Conservation (phyloP, 2,797 vertebrate genomes). For the Clarias fuscus region DNA sequence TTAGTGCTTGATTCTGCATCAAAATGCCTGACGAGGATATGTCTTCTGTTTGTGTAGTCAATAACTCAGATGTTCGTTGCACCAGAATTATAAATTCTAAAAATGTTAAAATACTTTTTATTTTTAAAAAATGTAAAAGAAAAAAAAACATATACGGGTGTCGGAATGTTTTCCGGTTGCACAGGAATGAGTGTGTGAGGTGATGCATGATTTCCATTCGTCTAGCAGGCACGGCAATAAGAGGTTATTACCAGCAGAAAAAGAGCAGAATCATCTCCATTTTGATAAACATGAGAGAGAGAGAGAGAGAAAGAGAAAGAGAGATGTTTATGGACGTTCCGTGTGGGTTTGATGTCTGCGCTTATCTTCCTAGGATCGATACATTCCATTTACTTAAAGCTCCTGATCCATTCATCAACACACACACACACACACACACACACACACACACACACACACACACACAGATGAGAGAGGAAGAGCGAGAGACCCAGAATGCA, state of each 20-base stretch:
- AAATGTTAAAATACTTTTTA: too few species aligned
- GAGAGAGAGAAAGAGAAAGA: constrained; percentile 18
- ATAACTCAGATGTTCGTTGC: too few species aligned
- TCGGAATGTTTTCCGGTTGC: neutral
- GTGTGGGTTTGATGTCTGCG: neutral
- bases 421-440: neutral
- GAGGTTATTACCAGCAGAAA: constrained; percentile 42
- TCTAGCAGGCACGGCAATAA: constrained; percentile 31
- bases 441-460: neutral
- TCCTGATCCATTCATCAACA: neutral
- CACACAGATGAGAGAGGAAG: neutral
- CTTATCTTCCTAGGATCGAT: constrained; percentile 16
- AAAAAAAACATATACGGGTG: neutral
- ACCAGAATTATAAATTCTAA: too few species aligned
- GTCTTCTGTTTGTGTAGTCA: neutral
- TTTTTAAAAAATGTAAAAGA: too few species aligned
- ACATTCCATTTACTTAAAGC: neutral
- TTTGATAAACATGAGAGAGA: constrained; percentile 35
- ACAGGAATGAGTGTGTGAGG: neutral
- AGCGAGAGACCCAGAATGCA: neutral
- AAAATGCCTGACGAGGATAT: neutral
- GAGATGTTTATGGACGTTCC: neutral
- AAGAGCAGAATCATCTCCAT: constrained; percentile 36
- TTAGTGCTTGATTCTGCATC: neutral
- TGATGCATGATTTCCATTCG: constrained; percentile 14